These are phyloP conservation scores for Drosophila quadrilineata DNA, from an alignment of 1,140 invertebrate species.

Conservation along the genomic window DNA sequence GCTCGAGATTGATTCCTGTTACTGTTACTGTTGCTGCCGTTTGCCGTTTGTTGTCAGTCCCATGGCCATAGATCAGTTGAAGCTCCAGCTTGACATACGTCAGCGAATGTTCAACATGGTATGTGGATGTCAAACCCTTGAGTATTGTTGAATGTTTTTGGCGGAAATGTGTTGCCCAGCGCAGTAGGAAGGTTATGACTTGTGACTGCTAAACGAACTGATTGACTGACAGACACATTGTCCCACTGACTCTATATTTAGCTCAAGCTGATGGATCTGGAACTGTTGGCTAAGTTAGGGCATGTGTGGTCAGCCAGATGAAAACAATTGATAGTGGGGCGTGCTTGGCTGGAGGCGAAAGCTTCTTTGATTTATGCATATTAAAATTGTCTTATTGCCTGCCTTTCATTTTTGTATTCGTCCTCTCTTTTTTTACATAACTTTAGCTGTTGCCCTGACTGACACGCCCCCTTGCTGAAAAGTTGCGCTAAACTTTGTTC, in stretches of 20 bases:
- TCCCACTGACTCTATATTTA: neutral
- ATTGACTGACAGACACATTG: neutral
- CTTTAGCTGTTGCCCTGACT: slow-evolving; percentile 1
- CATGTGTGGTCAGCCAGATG: slow-evolving; percentile 8
- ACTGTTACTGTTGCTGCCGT: too few relatives aligned
- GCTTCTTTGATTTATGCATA: slow-evolving; percentile 58
- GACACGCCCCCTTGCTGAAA: slow-evolving; percentile 12
- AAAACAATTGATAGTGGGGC: slow-evolving; percentile 12
- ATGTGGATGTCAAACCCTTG: slow-evolving; percentile 18
- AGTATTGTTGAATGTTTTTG: slow-evolving; percentile 15
- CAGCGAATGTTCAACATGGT: slow-evolving; percentile 5
- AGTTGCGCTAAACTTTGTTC: slow-evolving; percentile 42
- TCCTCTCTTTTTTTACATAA: neutral
- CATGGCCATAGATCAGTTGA: slow-evolving; percentile 4
- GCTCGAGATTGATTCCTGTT: slow-evolving; percentile 1
- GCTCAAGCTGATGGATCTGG: neutral
- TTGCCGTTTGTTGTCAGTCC: slow-evolving; percentile 2
- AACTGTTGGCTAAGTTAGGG: neutral
- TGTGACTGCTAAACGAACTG: neutral
- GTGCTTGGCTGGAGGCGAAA: neutral
- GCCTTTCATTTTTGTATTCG: neutral
- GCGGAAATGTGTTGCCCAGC: slow-evolving; percentile 22
- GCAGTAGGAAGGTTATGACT: slow-evolving; percentile 29
- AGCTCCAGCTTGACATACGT: slow-evolving; percentile 14
- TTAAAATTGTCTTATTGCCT: slow-evolving; percentile 63